Base-by-base conservation (phyloP, 2,113 vertebrate species). In the Nibea coibor region DNA sequence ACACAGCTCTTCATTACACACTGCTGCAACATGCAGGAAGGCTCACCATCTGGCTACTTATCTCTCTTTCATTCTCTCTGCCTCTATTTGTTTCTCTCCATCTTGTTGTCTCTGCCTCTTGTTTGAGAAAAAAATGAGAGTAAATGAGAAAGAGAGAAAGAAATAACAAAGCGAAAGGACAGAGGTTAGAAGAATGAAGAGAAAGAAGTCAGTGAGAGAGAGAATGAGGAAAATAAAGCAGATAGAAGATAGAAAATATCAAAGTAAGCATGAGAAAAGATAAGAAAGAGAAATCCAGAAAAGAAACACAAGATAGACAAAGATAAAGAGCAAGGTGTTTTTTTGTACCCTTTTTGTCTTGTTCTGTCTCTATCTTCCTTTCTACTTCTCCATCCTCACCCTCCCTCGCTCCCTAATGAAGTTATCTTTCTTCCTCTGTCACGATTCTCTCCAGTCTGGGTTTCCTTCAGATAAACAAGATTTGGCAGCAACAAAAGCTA, bases 391-490 rank as follows among this genome's bases (percentile, higher is more conserved):
- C 5, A 15, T 15, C 54, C 35, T 73, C 50, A 22, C 3, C 61
- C 31, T 84, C 77, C 59, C 72, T 69, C 51, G 1, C 54, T 51
- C 57, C 75, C 82, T 80, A 76, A 91, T 88, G 66, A 88, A 87
- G 83, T 88, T 82, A 88, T 87, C 73, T 84, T 72, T 79, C 88
- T 71, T 69, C 66, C 65, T 66, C 72, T 81, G 82, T 87, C 83
- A 82, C 19, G 16, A 54, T 74, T 61, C 62, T 61, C 72, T 56
- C 35, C 47, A 56, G 61, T 64, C 65, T 68, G 51, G 70, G 50
- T 67, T 78, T 84, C 70, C 58, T 45, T 76, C 58, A 78, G 69
- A 81, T 77, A 87, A 89, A 88, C 77, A 85, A 84, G 51, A 28
- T 68, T 65, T 65, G 53, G 63, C 80, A 85, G 66, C 71, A 73